phyloP scores from a whole-genome alignment of 2,113 vertebrate genomes.

The Vidua chalybeata region DNA sequence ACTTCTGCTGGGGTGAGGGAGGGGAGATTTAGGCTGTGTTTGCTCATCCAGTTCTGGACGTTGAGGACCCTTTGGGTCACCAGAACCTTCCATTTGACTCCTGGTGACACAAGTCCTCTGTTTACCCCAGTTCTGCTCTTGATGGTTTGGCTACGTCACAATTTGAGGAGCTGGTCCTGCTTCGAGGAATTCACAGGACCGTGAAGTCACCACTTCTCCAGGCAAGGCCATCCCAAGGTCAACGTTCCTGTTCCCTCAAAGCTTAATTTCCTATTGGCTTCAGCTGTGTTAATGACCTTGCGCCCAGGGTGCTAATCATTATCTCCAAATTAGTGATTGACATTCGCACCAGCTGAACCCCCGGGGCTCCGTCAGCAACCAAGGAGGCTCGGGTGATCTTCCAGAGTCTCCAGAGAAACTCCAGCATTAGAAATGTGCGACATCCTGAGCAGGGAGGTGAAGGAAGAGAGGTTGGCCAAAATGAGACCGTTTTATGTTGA shows the following conservation, averaged over 20 bases:
- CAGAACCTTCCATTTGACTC: background rate
- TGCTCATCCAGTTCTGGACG: background rate
- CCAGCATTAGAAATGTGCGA: rapidly evolving
- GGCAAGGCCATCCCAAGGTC: background rate
- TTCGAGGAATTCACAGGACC: background rate
- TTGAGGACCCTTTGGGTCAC: background rate
- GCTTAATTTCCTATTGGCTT: background rate
- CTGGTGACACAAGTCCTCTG: rapidly evolving
- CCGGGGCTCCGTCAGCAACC: too few species aligned
- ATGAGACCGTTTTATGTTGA: rapidly evolving
- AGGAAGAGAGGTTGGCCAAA: background rate
- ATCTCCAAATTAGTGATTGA: background rate
- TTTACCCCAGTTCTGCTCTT: background rate
- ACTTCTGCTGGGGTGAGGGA: background rate
- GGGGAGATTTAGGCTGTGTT: background rate
- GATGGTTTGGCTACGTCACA: background rate
- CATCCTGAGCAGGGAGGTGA: background rate
- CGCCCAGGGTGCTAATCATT: background rate
- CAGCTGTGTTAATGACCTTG: background rate
- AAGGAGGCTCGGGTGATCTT: background rate
- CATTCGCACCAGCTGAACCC: background rate
- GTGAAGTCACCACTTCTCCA: background rate
- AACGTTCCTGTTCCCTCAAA: background rate
- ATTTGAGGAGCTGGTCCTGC: background rate
- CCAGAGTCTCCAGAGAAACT: background rate